These are phyloP conservation scores for Troides helena DNA, from an alignment of 2,888 invertebrate species.

Conservation along the genomic window DNA sequence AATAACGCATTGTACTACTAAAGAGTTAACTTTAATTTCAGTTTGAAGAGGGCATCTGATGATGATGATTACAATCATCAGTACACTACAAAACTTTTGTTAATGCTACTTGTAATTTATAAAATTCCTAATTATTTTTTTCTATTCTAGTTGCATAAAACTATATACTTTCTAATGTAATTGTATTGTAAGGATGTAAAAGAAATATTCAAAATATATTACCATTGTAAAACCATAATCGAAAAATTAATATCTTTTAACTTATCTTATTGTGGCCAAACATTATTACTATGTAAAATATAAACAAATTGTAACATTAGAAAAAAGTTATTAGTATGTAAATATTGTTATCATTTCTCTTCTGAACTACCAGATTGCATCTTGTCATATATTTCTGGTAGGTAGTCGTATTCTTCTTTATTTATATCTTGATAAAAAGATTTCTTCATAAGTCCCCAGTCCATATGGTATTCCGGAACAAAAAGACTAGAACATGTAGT, in stretches of 20 bases:
- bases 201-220: too few relatives aligned
- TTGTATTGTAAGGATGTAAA: too few relatives aligned
- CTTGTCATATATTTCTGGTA: slow-evolving; percentile 55
- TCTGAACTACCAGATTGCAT: slow-evolving; percentile 32
- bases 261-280: slow-evolving; percentile 19
- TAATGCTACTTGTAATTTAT: too few relatives aligned
- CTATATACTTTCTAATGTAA: too few relatives aligned
- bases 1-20: too few relatives aligned
- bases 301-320: neutral
- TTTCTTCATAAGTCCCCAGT: slow-evolving; percentile 49
- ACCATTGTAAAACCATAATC: too few relatives aligned
- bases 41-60: too few relatives aligned
- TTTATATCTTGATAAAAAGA: slow-evolving; percentile 37
- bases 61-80: too few relatives aligned
- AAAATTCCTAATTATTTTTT: too few relatives aligned
- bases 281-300: slow-evolving; percentile 6
- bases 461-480: slow-evolving; percentile 38
- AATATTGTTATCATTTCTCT: slow-evolving; percentile 1
- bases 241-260: slow-evolving; percentile 14
- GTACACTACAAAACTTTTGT: too few relatives aligned
- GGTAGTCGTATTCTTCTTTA: slow-evolving; percentile 46
- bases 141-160: too few relatives aligned
- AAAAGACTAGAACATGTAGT: slow-evolving; percentile 44
- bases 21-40: too few relatives aligned
- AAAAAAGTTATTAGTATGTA: neutral